Evolutionary conservation across 1,140 invertebrate genomes (phyloP), one percentile per base, ranked within the genome.

Genomic region (Planococcus citri): DNA sequence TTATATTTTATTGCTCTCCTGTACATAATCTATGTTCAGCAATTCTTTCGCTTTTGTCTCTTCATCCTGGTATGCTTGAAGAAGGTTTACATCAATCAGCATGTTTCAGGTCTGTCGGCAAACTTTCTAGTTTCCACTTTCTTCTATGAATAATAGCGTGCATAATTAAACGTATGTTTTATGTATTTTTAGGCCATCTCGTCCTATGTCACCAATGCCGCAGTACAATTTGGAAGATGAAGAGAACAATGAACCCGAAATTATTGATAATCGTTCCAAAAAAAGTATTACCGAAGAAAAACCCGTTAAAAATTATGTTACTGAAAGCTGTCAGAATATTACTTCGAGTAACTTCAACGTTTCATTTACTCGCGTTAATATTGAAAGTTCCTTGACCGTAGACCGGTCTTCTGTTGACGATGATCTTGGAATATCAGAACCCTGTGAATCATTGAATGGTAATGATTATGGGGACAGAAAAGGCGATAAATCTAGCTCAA

Each of bases 1-100:
- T 97, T 61, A 83, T 99, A 69, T 94, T 98, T 76, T 94, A 91
- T 79, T 91, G 94, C 70, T 90, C 94, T 17, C 95, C 95, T 1
- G 95, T 97, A 1, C 88, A 93, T 71, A 86, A 88, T 25, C 81
- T 99, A 64, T 95, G 93, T 75, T 86, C 88, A 22, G 85, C 89
- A 1, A 86, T 99, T 73, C 79, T 99, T 17, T 90, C 94, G 17
- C 81, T 98, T 57, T 80, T 96, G 10, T 97, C 95, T 12, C 78
- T 98, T 25, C 87, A 94, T 80, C 96, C 96, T 72, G 87, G 87
- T 74, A 89, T 91, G 81, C 83, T 97, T 70, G 91, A 97, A 78
- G 85, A 86, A 78, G 95, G 95, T 10, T 82, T 97, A 29, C 81
- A 85, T 73, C 85, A 92, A 78, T 87, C 92, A 68, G 91, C 93